A percentile compares a stretch with the other conserved stretches of the same genome.
Conservation (phyloP, 2,888 invertebrate species). For the Yponomeuta plumbellus region DNA sequence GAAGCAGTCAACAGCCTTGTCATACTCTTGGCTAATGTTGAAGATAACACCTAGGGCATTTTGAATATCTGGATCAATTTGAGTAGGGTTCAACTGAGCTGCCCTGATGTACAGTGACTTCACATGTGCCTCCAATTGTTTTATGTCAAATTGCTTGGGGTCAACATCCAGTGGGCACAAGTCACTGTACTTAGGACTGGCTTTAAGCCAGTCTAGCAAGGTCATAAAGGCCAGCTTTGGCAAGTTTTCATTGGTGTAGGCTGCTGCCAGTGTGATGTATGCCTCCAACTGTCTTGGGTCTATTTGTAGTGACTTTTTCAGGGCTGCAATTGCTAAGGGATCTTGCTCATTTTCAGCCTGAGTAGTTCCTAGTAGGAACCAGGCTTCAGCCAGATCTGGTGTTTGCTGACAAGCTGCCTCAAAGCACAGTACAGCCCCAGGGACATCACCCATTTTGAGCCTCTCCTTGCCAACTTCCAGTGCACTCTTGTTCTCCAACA, state of each 20-base stretch:
- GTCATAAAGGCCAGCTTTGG: slow-evolving; percentile 92
- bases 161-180: slow-evolving; percentile 77
- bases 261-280: slow-evolving; percentile 93
- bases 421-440: slow-evolving; percentile 96
- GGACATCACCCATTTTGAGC: slow-evolving; percentile 91
- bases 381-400: slow-evolving; percentile 86
- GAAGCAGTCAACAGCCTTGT: slow-evolving; percentile 98
- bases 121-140: slow-evolving; percentile 76
- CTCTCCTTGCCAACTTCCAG: slow-evolving; percentile 91
- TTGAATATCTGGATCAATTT: slow-evolving; percentile 93
- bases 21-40: slow-evolving; percentile 94
- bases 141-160: slow-evolving; percentile 55
- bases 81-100: slow-evolving; percentile 83
- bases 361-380: slow-evolving; percentile 92
- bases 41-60: slow-evolving; percentile 96
- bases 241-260: slow-evolving; percentile 97
- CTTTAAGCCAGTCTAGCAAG: slow-evolving; percentile 85
- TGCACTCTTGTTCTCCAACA: slow-evolving; percentile 85
- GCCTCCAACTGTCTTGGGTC: slow-evolving; percentile 88
- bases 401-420: slow-evolving; percentile 95
- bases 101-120: slow-evolving; percentile 87
- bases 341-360: slow-evolving; percentile 99
- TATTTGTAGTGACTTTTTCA: slow-evolving; percentile 88
- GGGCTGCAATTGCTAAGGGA: slow-evolving; percentile 92
- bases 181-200: slow-evolving; percentile 88